A percentile compares a stretch with the other conserved stretches of the same genome.
Conservation (phyloP, 2,113 vertebrate species). For the Glaucomys volans region DNA sequence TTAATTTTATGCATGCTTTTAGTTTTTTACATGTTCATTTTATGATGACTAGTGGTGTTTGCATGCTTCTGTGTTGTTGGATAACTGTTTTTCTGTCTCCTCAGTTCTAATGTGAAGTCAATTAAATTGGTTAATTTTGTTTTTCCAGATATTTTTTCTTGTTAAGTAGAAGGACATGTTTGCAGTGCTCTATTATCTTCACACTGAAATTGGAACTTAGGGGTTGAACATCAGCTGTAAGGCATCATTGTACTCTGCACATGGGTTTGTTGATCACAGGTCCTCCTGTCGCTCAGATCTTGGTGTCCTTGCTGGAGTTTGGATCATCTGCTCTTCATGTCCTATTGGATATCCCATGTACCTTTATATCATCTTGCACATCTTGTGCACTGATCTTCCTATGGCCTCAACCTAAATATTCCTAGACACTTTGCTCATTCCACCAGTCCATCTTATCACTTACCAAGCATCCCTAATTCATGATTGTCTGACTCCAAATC, state of each 20-base stretch:
- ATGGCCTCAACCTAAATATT: not conserved
- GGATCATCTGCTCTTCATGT: not conserved
- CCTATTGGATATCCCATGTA: too few relatives aligned
- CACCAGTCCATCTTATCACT: not conserved
- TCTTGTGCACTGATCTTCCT: not conserved
- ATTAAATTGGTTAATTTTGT: not conserved
- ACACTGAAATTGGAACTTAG: not conserved
- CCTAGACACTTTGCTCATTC: too few relatives aligned
- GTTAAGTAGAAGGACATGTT: too few relatives aligned
- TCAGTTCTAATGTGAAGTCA: not conserved
- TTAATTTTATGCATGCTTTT: too few relatives aligned
- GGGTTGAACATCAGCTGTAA: not conserved
- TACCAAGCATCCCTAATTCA: not conserved
- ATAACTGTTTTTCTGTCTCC: too few relatives aligned
- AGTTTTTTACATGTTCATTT: not conserved
- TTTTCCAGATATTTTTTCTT: not conserved
- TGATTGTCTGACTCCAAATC: not conserved
- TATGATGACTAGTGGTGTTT: too few relatives aligned
- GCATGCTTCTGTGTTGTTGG: accelerated
- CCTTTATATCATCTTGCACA: not conserved
- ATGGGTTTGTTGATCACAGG: not conserved
- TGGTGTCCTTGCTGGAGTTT: not conserved
- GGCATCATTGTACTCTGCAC: not conserved
- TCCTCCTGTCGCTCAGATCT: not conserved
- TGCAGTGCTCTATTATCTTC: not conserved